Evolutionary conservation across 2,113 vertebrate genomes (phyloP), one percentile per base, ranked within the genome.

Genomic region (Zapornia atra): DNA sequence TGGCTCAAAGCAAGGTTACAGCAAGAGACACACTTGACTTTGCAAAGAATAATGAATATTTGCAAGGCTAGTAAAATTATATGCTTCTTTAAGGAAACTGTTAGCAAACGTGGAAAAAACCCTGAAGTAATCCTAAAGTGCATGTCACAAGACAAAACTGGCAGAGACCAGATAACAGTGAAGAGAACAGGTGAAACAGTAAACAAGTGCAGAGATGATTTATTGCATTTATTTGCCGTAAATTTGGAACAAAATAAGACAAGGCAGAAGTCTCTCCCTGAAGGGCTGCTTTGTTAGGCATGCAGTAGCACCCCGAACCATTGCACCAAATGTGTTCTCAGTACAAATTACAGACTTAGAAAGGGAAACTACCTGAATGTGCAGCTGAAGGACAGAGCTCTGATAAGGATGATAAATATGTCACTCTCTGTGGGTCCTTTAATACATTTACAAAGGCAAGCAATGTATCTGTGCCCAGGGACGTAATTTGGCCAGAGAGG

Each of bases 41-140:
- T 93, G 75, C 81, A 92, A 95, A 92, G 88, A 91, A 92, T 92
- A 92, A 86, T 53, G 88, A 82, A 50, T 85, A 95, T 88, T 96
- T 95, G 91, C 81, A 90, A 95, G 76, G 31, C 57, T 76, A 89
- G 90, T 95, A 94, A 90, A 91, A 95, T 81, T 33, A 75, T 51
- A 86, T 69, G 60, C 76, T 85, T 95, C 88, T 86, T 71, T 65
- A 81, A 91, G 71, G 59, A 89, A 94, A 68, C 68, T 40, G 40
- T 60, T 87, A 86, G 71, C 69, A 76, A 95, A 86, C 5, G 5
- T 31, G n/a, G 70, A 57, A 94, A 86, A 94, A 82, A 9, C 57
- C 89, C 89, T 92, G 15, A 85, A 92, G 77, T 46, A 31, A 69
- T 86, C 50, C 65, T 68, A 17, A 79, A 94, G 38, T 40, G 17